Evolutionary conservation across 2,797 vertebrate genomes (phyloP), one percentile per base, ranked within the genome.

Genomic region (Bradypodion pumilum): DNA sequence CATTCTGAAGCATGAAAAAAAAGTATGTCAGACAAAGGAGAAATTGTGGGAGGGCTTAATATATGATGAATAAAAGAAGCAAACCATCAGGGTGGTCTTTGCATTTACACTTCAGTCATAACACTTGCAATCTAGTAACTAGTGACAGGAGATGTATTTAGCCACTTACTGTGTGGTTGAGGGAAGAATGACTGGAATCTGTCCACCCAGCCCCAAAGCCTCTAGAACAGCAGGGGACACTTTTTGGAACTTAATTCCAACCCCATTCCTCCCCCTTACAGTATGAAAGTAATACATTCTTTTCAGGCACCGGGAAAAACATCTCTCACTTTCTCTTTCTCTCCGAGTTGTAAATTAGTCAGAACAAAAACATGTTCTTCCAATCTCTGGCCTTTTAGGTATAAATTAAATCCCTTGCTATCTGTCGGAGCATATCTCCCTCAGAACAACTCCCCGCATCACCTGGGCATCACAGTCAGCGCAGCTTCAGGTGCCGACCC

Each of bases 1-100:
- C 97, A 0, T 98, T 99, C 98, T 99, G 95, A 86, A 96, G 96
- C 0, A 85, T 91, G 35, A 73, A 80, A 79, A 69, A 66, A 0
- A 73, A 52, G 9, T 0, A 1, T 56, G n/a, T 56, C 66, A 5
- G 15, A 40, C 25, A 2, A 27, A 69, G 83, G 44, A 87, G 87
- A 89, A 88, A 65, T 73, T 79, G 60, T 68, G 76, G 32, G 16
- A 35, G 13, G 35, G 35, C 4, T 74, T 85, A 88, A 86, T 4
- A 74, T 46, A 46, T 77, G 66, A 74, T 84, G 91, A 92, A 94
- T 86, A 75, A 90, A 91, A 93, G 90, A 90, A 87, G 42, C 23
- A 65, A 90, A 1, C 86, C 88, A 82, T 83, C 90, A 90, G 68
- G 93, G 95, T 94, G 95, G 95, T 95, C 95, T 91, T 80, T 80